A percentile compares a stretch with the other conserved stretches of the same genome.
phyloP scores from a whole-genome alignment of 2,797 vertebrate species.

The Neopelma chrysocephalum region DNA sequence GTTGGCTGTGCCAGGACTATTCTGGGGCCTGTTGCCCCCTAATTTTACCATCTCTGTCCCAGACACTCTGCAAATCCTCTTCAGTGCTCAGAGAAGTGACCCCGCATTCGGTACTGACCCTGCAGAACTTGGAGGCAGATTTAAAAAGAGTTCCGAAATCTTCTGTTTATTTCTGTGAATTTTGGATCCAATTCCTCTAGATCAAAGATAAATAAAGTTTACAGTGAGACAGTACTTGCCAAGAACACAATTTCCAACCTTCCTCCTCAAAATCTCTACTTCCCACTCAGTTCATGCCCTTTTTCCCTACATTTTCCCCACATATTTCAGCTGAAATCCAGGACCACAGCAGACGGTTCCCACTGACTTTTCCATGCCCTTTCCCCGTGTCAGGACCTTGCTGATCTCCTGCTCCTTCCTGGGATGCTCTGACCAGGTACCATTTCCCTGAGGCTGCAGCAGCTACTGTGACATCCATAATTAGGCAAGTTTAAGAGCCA shows the following conservation, averaged over 20 bases:
- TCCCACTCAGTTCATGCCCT: neutral
- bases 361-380: neutral
- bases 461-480: rapidly evolving
- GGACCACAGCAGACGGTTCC: neutral
- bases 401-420: neutral
- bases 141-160: neutral
- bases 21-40: rapidly evolving
- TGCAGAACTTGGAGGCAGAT: neutral
- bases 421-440: neutral
- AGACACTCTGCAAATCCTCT: neutral
- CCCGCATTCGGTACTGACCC: neutral
- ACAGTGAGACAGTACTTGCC: neutral
- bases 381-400: neutral
- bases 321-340: neutral
- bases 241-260: neutral
- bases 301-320: neutral
- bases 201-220: constrained; percentile 21
- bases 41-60: neutral
- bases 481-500: neutral
- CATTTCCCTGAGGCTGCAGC: neutral
- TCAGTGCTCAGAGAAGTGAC: neutral
- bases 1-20: neutral
- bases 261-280: neutral
- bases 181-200: neutral
- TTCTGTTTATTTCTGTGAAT: neutral